phyloP scores from a whole-genome alignment of 1,140 invertebrate species.

The Andricus grossulariae region DNA sequence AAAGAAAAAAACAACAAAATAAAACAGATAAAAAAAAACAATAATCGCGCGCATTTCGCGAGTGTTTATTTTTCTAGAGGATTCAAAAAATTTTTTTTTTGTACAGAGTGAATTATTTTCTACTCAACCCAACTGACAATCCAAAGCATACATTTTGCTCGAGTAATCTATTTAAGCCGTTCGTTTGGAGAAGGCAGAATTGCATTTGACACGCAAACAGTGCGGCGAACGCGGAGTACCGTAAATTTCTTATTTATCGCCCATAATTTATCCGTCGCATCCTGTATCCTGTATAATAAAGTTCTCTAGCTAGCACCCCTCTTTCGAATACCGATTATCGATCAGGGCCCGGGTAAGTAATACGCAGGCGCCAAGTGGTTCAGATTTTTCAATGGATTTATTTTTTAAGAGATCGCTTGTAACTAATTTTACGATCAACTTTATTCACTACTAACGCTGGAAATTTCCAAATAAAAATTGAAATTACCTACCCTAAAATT shows the following conservation, averaged over 20 bases:
- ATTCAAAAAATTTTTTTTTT: no score
- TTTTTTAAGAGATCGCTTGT: conserved; percentile 8
- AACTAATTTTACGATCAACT: neutral
- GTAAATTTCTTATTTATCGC: conserved; percentile 32
- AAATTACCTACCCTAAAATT: neutral
- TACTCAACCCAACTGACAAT: neutral
- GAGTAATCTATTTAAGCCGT: conserved; percentile 19
- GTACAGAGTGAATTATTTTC: neutral
- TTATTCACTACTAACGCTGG: neutral
- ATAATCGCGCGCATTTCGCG: no score
- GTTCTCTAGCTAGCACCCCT: neutral
- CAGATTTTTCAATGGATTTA: conserved; percentile 6
- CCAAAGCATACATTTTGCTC: conserved; percentile 19
- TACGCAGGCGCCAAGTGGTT: neutral
- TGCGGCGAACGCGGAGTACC: conserved; percentile 18
- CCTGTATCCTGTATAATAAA: conserved; percentile 27
- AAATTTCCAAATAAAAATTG: neutral
- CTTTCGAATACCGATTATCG: conserved; percentile 23
- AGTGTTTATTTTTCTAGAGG: no score
- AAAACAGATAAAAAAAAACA: no score
- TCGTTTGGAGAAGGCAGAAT: conserved; percentile 25
- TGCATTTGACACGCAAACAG: conserved; percentile 30
- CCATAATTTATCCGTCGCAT: conserved; percentile 29
- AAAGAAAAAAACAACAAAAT: no score
- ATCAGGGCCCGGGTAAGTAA: neutral